Base-by-base conservation (phyloP, 2,113 vertebrate genomes). In the Neodontobutis hainanensis region DNA sequence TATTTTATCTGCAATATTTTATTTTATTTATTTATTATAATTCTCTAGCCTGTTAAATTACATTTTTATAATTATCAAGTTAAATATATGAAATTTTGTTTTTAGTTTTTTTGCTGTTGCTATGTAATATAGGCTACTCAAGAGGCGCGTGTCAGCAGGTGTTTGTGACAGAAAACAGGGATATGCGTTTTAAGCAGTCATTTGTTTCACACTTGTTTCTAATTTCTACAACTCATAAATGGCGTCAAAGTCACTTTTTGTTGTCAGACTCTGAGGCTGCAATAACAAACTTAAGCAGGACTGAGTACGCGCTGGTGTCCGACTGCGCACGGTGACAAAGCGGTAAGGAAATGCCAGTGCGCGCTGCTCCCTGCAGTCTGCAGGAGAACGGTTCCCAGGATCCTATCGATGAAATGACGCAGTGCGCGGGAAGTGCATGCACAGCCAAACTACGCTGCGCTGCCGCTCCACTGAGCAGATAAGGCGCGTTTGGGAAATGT, bases 401-500 rank as follows among this genome's bases (percentile, higher is more conserved):
- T 92, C 60, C 43, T 89, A 92, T 93, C 91, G 55, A 70, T 72
- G 84, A 88, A 91, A 90, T 81, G 82, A 66, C 73, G 71, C 71
- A 65, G 80, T 89, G 75, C 58, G 42, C 68, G 65, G 71, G 85
- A 90, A 82, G 75, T 70, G 77, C 68, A 58, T 64, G 16, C 46
- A 68, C 69, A 35, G 55, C 58, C 68, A 71, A 81, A 85, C 78
- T 73, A 61, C 76, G 8, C 71, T 82, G 62, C 89, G 48, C 71
- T 83, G 67, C 61, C 12, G 52, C 61, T 88, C 85, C 65, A 86
- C 88, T 83, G 86, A 87, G 38, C 85, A 88, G 91, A 92, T 91
- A 92, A 90, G 82, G 78, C 81, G 68, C 80, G 76, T 86, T 90
- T 86, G 78, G 82, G 80, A 82, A 92, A 84, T 87, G 90, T 82